Conservation (phyloP, 2,797 vertebrate species). For the Orestias chungarensis region DNA sequence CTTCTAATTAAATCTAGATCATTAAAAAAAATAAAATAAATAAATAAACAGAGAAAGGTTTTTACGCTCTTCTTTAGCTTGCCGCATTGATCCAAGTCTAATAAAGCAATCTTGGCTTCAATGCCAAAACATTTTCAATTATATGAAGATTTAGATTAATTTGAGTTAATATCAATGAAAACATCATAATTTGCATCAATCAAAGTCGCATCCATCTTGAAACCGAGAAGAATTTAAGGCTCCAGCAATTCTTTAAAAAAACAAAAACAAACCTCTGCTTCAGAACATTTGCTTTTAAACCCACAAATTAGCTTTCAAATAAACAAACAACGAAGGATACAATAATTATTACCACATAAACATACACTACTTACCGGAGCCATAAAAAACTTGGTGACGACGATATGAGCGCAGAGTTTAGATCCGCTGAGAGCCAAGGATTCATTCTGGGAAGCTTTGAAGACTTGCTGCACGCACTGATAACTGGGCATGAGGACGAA, state of each 20-base stretch:
- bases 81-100: background rate
- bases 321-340: background rate
- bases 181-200: background rate
- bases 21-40: no score
- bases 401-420: accelerated
- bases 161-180: background rate
- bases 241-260: no score
- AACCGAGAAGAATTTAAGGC: no score
- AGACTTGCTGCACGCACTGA: background rate
- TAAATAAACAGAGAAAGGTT: no score
- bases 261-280: no score
- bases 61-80: no score
- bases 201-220: no score
- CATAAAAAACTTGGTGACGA: accelerated
- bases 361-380: conserved; percentile 11
- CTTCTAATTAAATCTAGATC: background rate
- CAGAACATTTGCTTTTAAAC: background rate
- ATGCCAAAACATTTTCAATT: background rate
- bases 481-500: conserved; percentile 23
- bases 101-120: no score
- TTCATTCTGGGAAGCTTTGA: background rate
- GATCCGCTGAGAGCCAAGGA: background rate
- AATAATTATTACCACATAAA: background rate
- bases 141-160: no score
- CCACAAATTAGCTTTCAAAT: background rate